Evolutionary conservation across 2,888 invertebrate species (phyloP).

Genomic region (Noctuana brunneofusca): DNA sequence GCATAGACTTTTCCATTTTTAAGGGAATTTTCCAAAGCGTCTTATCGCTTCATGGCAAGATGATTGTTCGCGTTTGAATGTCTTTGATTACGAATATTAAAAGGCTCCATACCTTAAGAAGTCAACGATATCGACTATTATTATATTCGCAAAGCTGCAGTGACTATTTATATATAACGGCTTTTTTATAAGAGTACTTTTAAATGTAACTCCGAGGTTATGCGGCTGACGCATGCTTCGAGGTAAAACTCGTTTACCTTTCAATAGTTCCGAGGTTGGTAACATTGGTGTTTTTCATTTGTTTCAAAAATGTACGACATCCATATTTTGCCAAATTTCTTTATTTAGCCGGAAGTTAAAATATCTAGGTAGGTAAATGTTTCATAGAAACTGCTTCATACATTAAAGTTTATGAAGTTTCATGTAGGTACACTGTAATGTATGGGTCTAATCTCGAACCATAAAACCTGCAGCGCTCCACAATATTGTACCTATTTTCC

Average conservation of each 20-base stretch:
- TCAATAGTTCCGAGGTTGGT: no score
- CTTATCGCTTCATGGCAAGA: conserved; percentile 4
- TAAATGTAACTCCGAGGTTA: no score
- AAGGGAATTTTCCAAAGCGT: conserved; percentile 2
- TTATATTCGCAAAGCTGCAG: not conserved
- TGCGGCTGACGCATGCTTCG: no score
- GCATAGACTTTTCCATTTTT: not conserved
- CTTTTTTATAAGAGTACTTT: no score
- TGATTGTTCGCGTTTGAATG: conserved; percentile 3
- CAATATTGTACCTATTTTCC: conserved; percentile 24
- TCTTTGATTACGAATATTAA: not conserved
- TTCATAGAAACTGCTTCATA: conserved; percentile 20
- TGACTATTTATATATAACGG: no score
- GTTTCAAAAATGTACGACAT: no score
- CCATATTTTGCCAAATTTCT: not conserved
- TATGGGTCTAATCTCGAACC: conserved; percentile 29
- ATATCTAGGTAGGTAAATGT: conserved; percentile 6
- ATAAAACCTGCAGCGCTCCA: conserved; percentile 28
- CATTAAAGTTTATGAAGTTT: conserved; percentile 30
- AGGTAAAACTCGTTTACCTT: no score
- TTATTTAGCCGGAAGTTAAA: not conserved
- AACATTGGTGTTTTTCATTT: no score
- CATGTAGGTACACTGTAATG: conserved; percentile 21
- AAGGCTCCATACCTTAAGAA: not conserved
- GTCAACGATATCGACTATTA: not conserved